Evolutionary conservation across 2,797 vertebrate species (phyloP).

Genomic region (Lithobates pipiens): DNA sequence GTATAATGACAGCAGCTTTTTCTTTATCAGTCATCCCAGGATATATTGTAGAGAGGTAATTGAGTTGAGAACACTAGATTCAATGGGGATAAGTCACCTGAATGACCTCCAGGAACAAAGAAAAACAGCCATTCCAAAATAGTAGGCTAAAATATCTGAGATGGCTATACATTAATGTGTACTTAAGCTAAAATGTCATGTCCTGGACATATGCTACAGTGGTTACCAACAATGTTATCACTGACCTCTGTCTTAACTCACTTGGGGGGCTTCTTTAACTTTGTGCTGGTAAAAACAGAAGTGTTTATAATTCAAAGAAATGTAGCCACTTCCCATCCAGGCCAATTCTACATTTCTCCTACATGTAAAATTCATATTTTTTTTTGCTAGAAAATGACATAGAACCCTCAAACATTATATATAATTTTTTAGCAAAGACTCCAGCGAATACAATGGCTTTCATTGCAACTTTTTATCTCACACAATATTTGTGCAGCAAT

Average conservation of each 20-base stretch:
- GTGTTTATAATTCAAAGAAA: background rate
- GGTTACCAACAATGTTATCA: constrained; percentile 10
- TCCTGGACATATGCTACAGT: background rate
- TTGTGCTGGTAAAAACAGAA: background rate
- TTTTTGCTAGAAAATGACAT: too few species aligned
- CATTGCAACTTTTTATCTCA: too few species aligned
- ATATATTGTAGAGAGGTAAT: constrained; percentile 38
- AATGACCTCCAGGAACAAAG: constrained; percentile 40
- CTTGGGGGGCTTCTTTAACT: background rate
- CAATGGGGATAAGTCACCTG: constrained; percentile 25
- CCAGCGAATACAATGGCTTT: too few species aligned
- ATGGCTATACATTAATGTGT: background rate
- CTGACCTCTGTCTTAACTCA: background rate
- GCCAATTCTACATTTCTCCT: too few species aligned
- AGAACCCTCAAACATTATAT: too few species aligned
- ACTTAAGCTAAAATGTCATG: background rate
- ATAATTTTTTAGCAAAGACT: too few species aligned
- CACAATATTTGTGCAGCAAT: too few species aligned
- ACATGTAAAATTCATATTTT: too few species aligned
- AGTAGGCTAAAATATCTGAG: constrained; percentile 5
- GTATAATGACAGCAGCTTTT: constrained; percentile 43
- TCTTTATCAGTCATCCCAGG: constrained; percentile 33
- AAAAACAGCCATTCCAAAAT: constrained; percentile 15
- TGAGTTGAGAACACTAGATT: constrained; percentile 46
- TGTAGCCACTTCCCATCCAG: too few species aligned